Percentiles rank a stretch among this genome's conserved stretches.
phyloP scores from a whole-genome alignment of 2,797 vertebrate genomes.

The Enoplosus armatus region DNA sequence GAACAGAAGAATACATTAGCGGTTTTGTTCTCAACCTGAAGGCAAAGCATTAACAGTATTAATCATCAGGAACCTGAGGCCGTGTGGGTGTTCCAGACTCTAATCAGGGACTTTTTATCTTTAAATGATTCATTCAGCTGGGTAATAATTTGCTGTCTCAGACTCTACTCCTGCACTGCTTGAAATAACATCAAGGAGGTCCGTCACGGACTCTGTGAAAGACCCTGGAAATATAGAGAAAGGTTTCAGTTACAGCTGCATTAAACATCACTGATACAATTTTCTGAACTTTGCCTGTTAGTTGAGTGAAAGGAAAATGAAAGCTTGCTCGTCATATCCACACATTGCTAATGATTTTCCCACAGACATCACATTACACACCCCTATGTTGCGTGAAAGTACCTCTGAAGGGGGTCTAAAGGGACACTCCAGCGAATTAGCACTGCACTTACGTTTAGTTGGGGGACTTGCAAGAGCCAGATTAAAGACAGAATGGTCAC shows the following conservation, averaged over 20 bases:
- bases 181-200: slow-evolving; percentile 22
- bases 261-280: background rate
- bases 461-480: background rate
- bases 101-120: slow-evolving; percentile 60
- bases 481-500: background rate
- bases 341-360: background rate
- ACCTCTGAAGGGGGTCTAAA: background rate
- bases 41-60: slow-evolving; percentile 71
- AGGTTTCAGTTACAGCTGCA: background rate
- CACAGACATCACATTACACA: background rate
- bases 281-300: background rate
- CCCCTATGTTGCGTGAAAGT: background rate
- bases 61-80: slow-evolving; percentile 56
- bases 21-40: slow-evolving; percentile 51
- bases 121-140: slow-evolving; percentile 69
- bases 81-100: slow-evolving; percentile 42
- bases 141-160: slow-evolving; percentile 57
- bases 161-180: slow-evolving; percentile 34
- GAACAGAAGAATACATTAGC: slow-evolving; percentile 52
- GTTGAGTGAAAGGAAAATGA: background rate
- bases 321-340: background rate
- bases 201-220: background rate
- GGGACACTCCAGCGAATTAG: background rate
- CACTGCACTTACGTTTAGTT: background rate
- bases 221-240: background rate